Percentiles rank a stretch among this genome's conserved stretches.
Conservation (phyloP, 2,888 invertebrate genomes). For the Colletes collaris region DNA sequence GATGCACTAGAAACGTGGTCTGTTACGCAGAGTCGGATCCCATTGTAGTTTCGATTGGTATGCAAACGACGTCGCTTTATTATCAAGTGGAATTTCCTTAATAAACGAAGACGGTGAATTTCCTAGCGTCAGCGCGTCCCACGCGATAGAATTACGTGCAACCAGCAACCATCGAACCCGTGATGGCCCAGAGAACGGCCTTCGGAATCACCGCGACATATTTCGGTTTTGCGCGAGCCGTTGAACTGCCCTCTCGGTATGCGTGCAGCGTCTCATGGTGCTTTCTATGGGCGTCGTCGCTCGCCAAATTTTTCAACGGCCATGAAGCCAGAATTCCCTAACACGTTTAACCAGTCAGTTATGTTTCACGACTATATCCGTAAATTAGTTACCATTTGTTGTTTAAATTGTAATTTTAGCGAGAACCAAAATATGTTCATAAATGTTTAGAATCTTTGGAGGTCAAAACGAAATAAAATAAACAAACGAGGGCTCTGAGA, state of each 20-base stretch:
- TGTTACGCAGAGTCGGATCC: neutral
- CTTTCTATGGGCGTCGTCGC: slow-evolving; percentile 36
- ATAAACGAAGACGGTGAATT: slow-evolving; percentile 35
- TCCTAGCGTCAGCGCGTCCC: slow-evolving; percentile 42
- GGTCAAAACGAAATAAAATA: too few species aligned
- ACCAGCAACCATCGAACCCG: slow-evolving; percentile 28
- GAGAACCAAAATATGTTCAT: too few species aligned
- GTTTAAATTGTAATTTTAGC: too few species aligned
- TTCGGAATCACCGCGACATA: slow-evolving; percentile 21
- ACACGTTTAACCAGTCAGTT: too few species aligned
- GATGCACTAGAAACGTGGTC: too few species aligned
- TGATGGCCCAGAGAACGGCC: slow-evolving; percentile 1
- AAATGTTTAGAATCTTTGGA: too few species aligned
- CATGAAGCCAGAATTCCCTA: too few species aligned
- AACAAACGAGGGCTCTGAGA: too few species aligned
- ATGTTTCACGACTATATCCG: too few species aligned
- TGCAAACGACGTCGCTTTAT: slow-evolving; percentile 15
- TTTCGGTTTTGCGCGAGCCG: slow-evolving; percentile 41
- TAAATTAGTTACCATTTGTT: too few species aligned
- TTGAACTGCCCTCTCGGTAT: slow-evolving; percentile 36
- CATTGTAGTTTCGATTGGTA: neutral
- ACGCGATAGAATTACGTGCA: slow-evolving; percentile 55
- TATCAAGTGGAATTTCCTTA: slow-evolving; percentile 41
- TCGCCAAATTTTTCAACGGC: slow-evolving; percentile 38
- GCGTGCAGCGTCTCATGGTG: slow-evolving; percentile 27